Conservation (phyloP, 2,888 invertebrate species). For the Eretmocerus hayati region DNA sequence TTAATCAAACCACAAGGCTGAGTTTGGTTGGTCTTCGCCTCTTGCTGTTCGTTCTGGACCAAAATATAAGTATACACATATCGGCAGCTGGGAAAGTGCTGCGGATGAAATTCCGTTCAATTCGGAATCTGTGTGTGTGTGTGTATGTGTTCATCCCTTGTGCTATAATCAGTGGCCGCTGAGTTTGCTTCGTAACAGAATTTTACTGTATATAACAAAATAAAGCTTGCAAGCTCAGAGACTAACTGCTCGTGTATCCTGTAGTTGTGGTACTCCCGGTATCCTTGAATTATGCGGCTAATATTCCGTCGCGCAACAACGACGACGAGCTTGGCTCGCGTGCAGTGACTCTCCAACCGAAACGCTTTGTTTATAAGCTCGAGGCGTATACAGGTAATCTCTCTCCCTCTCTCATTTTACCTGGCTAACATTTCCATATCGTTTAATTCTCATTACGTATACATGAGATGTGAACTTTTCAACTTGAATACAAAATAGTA, state of each 20-base stretch:
- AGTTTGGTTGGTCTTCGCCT: too few species aligned
- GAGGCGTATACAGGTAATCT: neutral
- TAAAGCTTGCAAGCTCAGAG: neutral
- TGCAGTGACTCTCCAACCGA: neutral
- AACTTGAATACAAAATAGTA: too few species aligned
- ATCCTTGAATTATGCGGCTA: constrained; percentile 12
- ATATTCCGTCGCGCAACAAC: constrained; percentile 2
- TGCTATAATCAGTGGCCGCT: neutral
- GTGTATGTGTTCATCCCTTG: too few species aligned
- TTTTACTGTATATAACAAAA: too few species aligned
- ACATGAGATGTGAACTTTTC: neutral
- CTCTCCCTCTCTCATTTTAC: too few species aligned
- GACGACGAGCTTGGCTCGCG: neutral
- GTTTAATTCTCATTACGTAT: constrained; percentile 1
- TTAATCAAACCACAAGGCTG: too few species aligned
- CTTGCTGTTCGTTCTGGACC: too few species aligned
- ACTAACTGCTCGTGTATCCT: neutral
- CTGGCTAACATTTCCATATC: neutral
- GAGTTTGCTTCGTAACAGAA: neutral
- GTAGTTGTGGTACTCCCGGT: too few species aligned
- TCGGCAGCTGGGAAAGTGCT: too few species aligned
- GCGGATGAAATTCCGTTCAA: too few species aligned
- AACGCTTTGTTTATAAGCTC: neutral
- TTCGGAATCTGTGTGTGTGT: too few species aligned
- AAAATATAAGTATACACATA: too few species aligned